Evolutionary conservation across 2,888 invertebrate genomes (phyloP).

Genomic region (Lutraria lutraria): DNA sequence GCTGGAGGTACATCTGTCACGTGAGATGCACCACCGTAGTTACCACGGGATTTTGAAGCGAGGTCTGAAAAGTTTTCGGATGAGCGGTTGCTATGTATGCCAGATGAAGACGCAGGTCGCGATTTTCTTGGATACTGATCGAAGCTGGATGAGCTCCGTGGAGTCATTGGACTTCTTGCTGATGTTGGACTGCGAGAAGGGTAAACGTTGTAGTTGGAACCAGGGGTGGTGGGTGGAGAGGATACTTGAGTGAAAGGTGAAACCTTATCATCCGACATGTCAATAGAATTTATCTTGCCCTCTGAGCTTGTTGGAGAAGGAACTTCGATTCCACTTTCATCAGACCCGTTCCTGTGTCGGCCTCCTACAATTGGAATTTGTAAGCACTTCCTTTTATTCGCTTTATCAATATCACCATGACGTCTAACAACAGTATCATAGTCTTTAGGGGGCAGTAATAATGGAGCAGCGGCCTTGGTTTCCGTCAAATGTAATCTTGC

Average conservation of each 20-base stretch:
- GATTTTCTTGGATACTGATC: constrained; percentile 54
- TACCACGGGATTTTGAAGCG: constrained; percentile 65
- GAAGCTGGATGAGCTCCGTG: constrained; percentile 44
- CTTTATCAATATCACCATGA: constrained; percentile 90
- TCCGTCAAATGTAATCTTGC: constrained; percentile 89
- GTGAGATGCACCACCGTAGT: constrained; percentile 56
- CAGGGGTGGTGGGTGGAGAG: constrained; percentile 64
- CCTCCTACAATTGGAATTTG: constrained; percentile 77
- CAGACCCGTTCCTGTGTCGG: constrained; percentile 69
- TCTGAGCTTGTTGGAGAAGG: constrained; percentile 73
- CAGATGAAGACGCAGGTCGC: constrained; percentile 73
- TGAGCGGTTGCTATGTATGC: constrained; percentile 72
- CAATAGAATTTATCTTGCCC: constrained; percentile 55
- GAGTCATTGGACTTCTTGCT: constrained; percentile 48
- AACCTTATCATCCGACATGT: constrained; percentile 66
- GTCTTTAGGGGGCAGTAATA: constrained; percentile 96
- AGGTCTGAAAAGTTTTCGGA: constrained; percentile 67
- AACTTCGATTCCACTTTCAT: constrained; percentile 79
- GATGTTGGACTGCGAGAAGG: constrained; percentile 57
- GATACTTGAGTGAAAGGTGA: constrained; percentile 51
- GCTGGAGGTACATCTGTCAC: constrained; percentile 73
- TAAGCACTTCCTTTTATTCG: constrained; percentile 75
- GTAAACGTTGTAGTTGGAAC: constrained; percentile 66
- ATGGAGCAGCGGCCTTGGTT: constrained; percentile 88
- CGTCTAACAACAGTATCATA: constrained; percentile 91